These are phyloP conservation scores for Panzeria rudis DNA, from an alignment of 2,888 invertebrate genomes.

Conservation along the genomic window DNA sequence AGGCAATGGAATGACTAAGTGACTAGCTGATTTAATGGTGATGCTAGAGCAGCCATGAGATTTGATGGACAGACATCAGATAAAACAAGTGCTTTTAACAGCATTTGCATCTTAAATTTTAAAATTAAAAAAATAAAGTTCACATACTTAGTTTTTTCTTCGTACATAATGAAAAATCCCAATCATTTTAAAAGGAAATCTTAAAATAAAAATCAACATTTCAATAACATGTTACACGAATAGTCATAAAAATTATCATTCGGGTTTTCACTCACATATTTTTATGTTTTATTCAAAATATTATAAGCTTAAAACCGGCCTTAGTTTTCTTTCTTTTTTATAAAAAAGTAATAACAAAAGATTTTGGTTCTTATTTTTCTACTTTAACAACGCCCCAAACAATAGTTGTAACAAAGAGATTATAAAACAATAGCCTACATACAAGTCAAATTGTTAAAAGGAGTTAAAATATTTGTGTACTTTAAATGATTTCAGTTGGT, in stretches of 20 bases:
- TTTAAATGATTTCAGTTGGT: not conserved
- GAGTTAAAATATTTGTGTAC: conserved; percentile 24
- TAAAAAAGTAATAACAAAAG: conserved; percentile 38
- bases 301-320: conserved; percentile 52
- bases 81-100: conserved; percentile 68
- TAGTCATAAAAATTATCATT: conserved; percentile 25
- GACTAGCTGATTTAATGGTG: conserved; percentile 24
- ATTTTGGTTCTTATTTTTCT: conserved; percentile 31
- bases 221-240: conserved; percentile 5
- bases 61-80: conserved; percentile 68
- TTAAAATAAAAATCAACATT: conserved; percentile 40
- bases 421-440: conserved; percentile 9
- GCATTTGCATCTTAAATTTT: conserved; percentile 63
- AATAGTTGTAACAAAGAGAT: conserved; percentile 4
- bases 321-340: conserved; percentile 13
- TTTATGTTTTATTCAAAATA: conserved; percentile 47
- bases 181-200: conserved; percentile 64
- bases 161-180: conserved; percentile 6
- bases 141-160: conserved; percentile 34
- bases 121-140: conserved; percentile 21
- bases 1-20: conserved; percentile 49
- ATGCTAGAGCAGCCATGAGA: conserved; percentile 15
- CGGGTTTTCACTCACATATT: conserved; percentile 7
- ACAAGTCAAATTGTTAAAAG: conserved; percentile 24
- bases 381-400: not conserved